These are phyloP conservation scores for Cepphus grylle DNA, from an alignment of 2,113 vertebrate genomes.

Conservation along the genomic window DNA sequence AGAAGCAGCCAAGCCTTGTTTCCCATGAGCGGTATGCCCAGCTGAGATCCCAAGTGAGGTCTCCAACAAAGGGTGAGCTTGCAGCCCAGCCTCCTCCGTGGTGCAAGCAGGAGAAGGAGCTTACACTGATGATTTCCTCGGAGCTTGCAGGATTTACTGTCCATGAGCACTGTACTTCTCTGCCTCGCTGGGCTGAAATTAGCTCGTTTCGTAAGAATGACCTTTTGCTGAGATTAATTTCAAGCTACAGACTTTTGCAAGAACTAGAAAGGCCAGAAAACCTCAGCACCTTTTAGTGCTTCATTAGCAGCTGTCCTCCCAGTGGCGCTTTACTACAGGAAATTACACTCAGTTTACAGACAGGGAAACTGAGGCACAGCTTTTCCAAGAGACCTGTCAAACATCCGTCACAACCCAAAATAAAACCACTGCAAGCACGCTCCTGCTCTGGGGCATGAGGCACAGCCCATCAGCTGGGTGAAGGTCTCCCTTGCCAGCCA, in stretches of 20 bases:
- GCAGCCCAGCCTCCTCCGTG: background rate
- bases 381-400: background rate
- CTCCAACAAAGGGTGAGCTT: background rate
- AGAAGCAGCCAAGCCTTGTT: background rate
- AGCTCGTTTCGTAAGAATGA: accelerated
- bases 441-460: background rate
- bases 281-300: background rate
- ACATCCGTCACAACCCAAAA: background rate
- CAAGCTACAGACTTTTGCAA: background rate
- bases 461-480: background rate
- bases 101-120: background rate
- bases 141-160: background rate
- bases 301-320: background rate
- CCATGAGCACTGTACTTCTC: accelerated
- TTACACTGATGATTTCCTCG: background rate
- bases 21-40: accelerated
- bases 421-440: background rate
- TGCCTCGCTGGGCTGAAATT: background rate
- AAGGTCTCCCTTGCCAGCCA: background rate
- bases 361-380: background rate
- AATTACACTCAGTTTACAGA: background rate
- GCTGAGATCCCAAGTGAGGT: background rate
- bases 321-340: background rate
- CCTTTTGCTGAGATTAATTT: background rate
- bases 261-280: background rate